Conservation (phyloP, 2,888 invertebrate species). For the Synergus laeviventris region DNA sequence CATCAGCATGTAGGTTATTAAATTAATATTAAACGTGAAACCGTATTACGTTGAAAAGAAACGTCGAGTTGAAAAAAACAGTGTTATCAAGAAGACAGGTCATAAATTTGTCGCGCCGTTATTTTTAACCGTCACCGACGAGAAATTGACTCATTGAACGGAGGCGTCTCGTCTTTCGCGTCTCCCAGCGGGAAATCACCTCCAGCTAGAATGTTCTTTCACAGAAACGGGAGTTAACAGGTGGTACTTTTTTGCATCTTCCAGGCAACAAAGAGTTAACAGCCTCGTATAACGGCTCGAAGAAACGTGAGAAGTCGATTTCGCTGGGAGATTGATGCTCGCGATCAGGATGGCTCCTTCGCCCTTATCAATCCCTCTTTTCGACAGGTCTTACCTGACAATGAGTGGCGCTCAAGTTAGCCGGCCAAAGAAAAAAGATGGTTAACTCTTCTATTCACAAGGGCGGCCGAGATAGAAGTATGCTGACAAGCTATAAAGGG, state of each 20-base stretch:
- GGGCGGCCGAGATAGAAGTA: neutral
- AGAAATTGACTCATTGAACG: slow-evolving; percentile 34
- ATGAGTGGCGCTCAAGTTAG: neutral
- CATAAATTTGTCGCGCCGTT: slow-evolving; percentile 10
- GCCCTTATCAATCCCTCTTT: slow-evolving; percentile 43
- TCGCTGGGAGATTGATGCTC: slow-evolving; percentile 53
- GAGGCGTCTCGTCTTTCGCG: slow-evolving; percentile 1
- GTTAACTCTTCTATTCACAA: neutral
- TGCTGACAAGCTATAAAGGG: neutral
- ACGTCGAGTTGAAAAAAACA: neutral
- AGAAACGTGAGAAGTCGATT: slow-evolving; percentile 49
- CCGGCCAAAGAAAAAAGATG: neutral
- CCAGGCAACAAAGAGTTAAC: slow-evolving; percentile 45
- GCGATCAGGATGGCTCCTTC: slow-evolving; percentile 48
- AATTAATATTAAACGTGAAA: neutral
- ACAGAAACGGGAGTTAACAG: slow-evolving; percentile 52
- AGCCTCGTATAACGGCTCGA: slow-evolving; percentile 44
- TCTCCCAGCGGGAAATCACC: slow-evolving; percentile 45
- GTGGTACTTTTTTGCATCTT: slow-evolving; percentile 54
- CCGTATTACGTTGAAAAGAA: neutral
- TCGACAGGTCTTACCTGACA: slow-evolving; percentile 41
- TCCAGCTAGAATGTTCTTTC: slow-evolving; percentile 41
- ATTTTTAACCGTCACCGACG: slow-evolving; percentile 22
- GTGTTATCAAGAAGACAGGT: slow-evolving; percentile 12
- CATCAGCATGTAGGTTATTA: neutral